Evolutionary conservation across 2,113 vertebrate genomes (phyloP).

Genomic region (Oncorhynchus mykiss): DNA sequence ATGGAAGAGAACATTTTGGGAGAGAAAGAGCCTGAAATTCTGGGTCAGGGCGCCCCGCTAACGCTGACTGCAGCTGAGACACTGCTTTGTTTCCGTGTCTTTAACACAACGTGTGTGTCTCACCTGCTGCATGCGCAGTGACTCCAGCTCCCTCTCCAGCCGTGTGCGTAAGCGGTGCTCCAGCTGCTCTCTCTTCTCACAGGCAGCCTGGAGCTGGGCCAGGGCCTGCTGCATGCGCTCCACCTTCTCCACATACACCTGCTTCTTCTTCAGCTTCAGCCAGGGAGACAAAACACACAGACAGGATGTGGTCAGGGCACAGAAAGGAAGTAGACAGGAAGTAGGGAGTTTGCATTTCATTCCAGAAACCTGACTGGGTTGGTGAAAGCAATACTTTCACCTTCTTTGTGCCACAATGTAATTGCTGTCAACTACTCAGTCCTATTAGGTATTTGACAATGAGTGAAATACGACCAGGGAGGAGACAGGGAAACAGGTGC

Average conservation of each 20-base stretch:
- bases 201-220: conserved; percentile 93
- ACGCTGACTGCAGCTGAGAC: neutral
- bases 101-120: conserved; percentile 1
- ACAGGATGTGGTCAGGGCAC: conserved; percentile 3
- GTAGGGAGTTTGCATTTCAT: neutral
- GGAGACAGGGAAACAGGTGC: neutral
- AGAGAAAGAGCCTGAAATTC: neutral
- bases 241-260: conserved; percentile 98
- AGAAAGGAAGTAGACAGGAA: neutral
- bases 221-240: conserved; percentile 97
- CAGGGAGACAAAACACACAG: conserved; percentile 25
- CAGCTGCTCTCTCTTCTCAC: conserved; percentile 95
- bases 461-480: no score
- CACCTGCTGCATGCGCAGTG: conserved; percentile 96
- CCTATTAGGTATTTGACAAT: no score
- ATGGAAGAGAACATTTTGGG: conserved; percentile 12
- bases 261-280: conserved; percentile 93
- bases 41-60: neutral
- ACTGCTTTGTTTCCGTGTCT: neutral
- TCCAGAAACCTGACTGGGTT: neutral
- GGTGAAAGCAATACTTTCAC: no score
- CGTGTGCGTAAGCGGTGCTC: conserved; percentile 91
- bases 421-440: no score
- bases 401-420: no score
- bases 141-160: conserved; percentile 92